phyloP scores from a whole-genome alignment of 2,113 vertebrate genomes.

The Rhinoptilus africanus region DNA sequence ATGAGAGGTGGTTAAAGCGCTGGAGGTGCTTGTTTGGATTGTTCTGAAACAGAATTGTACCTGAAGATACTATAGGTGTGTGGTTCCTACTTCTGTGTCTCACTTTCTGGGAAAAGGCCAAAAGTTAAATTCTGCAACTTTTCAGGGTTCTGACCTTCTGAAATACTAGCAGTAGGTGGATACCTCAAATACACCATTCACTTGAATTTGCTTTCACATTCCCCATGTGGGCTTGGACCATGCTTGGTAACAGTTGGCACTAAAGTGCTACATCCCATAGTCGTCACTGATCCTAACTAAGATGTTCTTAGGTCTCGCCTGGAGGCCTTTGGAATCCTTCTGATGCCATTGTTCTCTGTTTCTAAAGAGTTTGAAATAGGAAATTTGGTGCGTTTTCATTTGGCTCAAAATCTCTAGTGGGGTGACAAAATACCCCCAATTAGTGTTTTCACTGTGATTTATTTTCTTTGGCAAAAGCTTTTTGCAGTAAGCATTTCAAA shows the following conservation, averaged over 20 bases:
- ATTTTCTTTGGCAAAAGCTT: not conserved
- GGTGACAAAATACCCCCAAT: not conserved
- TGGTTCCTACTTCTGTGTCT: not conserved
- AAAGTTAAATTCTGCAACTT: not conserved
- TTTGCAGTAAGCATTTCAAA: not conserved
- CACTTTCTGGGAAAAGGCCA: not conserved
- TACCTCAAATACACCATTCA: not conserved
- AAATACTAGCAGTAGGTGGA: not conserved
- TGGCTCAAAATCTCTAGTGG: not conserved
- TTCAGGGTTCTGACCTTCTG: not conserved
- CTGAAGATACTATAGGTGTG: fast-evolving
- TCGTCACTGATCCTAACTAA: not conserved
- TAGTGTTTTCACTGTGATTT: not conserved
- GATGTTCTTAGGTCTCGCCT: not conserved
- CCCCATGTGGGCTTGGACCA: not conserved
- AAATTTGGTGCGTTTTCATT: not conserved
- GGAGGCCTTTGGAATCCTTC: not conserved
- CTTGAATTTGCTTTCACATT: not conserved
- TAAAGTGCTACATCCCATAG: not conserved
- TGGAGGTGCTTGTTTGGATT: not conserved
- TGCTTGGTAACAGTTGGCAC: not conserved
- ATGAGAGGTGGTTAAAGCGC: not conserved
- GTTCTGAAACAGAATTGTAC: not conserved
- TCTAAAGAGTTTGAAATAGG: not conserved
- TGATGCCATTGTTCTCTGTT: not conserved